phyloP scores from a whole-genome alignment of 2,113 vertebrate genomes.

The Corydoras maculifer region DNA sequence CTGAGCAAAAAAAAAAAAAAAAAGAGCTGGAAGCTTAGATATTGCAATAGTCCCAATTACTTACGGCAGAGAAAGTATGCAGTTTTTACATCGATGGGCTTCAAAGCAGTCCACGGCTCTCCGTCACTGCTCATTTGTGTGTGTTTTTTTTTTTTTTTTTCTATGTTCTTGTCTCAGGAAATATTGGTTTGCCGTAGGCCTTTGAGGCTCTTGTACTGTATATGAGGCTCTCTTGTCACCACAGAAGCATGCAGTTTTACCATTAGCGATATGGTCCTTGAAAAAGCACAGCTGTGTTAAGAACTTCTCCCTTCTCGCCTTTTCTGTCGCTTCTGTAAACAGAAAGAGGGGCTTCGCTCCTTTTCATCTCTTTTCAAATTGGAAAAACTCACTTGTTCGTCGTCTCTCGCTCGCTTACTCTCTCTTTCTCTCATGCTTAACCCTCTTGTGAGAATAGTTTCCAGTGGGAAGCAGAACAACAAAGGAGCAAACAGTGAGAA shows the following conservation, averaged over 20 bases:
- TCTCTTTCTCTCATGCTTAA: background rate
- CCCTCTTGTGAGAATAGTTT: slow-evolving; percentile 24
- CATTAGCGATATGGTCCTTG: background rate
- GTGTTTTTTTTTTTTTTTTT: slow-evolving; percentile 40
- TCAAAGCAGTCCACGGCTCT: background rate
- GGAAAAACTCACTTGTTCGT: slow-evolving; percentile 17
- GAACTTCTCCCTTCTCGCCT: background rate
- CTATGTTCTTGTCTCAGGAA: slow-evolving; percentile 42
- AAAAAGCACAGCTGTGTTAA: background rate
- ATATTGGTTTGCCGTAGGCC: slow-evolving; percentile 17
- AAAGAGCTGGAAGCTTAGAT: background rate
- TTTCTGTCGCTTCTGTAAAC: slow-evolving; percentile 9
- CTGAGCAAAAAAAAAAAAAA: background rate
- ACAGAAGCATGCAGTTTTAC: slow-evolving; percentile 14
- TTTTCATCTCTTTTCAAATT: slow-evolving; percentile 44
- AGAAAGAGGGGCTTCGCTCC: slow-evolving; percentile 37
- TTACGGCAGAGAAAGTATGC: background rate
- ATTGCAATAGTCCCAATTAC: slow-evolving; percentile 14
- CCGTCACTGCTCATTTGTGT: slow-evolving; percentile 15
- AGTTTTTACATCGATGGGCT: slow-evolving; percentile 9
- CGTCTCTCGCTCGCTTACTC: background rate
- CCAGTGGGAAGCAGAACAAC: slow-evolving; percentile 9
- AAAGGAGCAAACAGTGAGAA: background rate
- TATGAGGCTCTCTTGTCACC: slow-evolving; percentile 23
- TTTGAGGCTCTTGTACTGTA: slow-evolving; percentile 22